Evolutionary conservation across 1,140 invertebrate genomes (phyloP).

Genomic region (Trichonephila clavata): DNA sequence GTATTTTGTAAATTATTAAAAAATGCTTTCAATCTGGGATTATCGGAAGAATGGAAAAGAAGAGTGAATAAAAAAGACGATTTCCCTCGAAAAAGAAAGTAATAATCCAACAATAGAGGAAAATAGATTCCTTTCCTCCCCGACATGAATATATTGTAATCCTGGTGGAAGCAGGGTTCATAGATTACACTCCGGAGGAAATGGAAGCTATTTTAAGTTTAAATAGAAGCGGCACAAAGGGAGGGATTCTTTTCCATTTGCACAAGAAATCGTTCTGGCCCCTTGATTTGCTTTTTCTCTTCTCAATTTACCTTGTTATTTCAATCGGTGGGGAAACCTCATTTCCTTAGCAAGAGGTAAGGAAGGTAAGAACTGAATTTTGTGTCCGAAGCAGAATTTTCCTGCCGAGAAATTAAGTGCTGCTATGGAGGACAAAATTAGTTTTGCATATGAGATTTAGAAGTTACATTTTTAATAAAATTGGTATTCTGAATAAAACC

Average conservation of each 20-base stretch:
- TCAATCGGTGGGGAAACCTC: not conserved
- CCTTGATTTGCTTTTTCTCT: conserved; percentile 4
- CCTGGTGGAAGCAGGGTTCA: not conserved
- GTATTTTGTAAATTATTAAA: too few relatives aligned
- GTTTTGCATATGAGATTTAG: too few relatives aligned
- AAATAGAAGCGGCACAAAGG: not conserved
- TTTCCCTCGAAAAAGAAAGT: not conserved
- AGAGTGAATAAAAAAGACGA: not conserved
- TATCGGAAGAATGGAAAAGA: too few relatives aligned
- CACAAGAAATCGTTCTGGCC: not conserved
- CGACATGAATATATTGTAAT: conserved; percentile 23
- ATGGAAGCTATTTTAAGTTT: conserved; percentile 15
- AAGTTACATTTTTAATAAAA: too few relatives aligned
- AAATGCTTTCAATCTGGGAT: too few relatives aligned
- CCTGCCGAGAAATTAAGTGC: too few relatives aligned
- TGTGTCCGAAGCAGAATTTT: not conserved
- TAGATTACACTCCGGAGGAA: not conserved
- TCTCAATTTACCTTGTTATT: conserved; percentile 10
- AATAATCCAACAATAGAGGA: conserved; percentile 10
- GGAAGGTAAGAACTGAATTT: not conserved
- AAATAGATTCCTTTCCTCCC: not conserved
- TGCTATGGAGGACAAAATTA: too few relatives aligned
- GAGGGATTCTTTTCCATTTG: conserved; percentile 7
- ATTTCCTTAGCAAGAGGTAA: not conserved
- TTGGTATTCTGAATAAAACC: too few relatives aligned